These are phyloP conservation scores for Tinamus major DNA, from an alignment of 2,797 vertebrate genomes.

Conservation along the genomic window DNA sequence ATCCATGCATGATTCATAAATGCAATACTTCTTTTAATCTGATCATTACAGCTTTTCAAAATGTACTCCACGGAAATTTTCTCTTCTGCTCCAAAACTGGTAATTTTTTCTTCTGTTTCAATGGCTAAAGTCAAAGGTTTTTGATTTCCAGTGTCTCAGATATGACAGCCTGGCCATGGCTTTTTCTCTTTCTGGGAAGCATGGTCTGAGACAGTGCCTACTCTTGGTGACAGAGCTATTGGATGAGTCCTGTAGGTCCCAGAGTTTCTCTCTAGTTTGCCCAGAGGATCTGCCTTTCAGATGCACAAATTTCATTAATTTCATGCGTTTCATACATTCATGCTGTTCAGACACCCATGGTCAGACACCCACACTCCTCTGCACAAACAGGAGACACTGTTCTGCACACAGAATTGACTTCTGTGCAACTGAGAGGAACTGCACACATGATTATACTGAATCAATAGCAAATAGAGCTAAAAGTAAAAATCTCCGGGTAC, in stretches of 20 bases:
- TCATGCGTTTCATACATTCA: background rate
- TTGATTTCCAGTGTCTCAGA: background rate
- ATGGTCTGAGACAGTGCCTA: background rate
- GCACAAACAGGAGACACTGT: background rate
- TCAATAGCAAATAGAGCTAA: background rate
- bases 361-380: background rate
- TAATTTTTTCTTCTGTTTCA: background rate
- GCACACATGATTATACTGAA: background rate
- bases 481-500: background rate
- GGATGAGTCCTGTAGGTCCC: background rate
- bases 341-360: background rate
- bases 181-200: background rate
- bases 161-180: background rate
- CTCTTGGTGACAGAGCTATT: background rate
- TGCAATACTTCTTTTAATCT: background rate
- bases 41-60: background rate
- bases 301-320: fast-evolving
- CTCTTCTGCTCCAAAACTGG: background rate
- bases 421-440: background rate
- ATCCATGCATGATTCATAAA: constrained; percentile 1
- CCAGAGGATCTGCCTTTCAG: background rate
- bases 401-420: background rate
- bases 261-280: background rate
- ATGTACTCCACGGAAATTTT: background rate
- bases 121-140: background rate